Conservation (phyloP, 2,888 invertebrate genomes). For the Geotrupes spiniger region DNA sequence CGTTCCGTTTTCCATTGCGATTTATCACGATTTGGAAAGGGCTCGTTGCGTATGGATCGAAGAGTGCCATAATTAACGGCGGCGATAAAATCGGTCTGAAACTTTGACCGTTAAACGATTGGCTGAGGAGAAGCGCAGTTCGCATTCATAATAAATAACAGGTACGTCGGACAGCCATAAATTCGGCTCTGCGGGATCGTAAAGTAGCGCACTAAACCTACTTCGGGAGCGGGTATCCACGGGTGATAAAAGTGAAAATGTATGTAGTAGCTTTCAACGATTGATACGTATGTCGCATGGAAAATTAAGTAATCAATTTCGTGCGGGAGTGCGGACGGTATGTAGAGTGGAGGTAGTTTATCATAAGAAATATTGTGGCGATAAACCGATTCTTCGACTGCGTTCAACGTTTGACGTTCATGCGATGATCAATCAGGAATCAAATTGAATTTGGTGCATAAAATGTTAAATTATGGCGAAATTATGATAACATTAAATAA, state of each 20-base stretch:
- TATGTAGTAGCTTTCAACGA: neutral
- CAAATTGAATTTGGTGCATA: too few species aligned
- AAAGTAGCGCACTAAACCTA: slow-evolving; percentile 1
- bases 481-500: too few species aligned
- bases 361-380: neutral
- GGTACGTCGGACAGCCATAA: slow-evolving; percentile 3
- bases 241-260: slow-evolving; percentile 6
- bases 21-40: neutral
- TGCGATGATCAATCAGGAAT: too few species aligned
- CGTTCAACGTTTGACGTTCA: too few species aligned
- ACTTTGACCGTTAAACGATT: too few species aligned
- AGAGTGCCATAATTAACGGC: too few species aligned
- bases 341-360: neutral
- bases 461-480: too few species aligned
- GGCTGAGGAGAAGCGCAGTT: too few species aligned
- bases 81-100: too few species aligned
- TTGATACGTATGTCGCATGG: neutral
- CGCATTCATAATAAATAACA: slow-evolving; percentile 5
- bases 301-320: too few species aligned
- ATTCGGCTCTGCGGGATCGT: neutral
- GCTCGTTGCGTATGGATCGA: neutral
- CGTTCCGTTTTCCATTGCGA: neutral
- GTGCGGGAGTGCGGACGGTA: too few species aligned
- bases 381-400: too few species aligned
- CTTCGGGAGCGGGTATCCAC: neutral